phyloP scores from a whole-genome alignment of 2,113 vertebrate species.

The Potamarius usumacintae region DNA sequence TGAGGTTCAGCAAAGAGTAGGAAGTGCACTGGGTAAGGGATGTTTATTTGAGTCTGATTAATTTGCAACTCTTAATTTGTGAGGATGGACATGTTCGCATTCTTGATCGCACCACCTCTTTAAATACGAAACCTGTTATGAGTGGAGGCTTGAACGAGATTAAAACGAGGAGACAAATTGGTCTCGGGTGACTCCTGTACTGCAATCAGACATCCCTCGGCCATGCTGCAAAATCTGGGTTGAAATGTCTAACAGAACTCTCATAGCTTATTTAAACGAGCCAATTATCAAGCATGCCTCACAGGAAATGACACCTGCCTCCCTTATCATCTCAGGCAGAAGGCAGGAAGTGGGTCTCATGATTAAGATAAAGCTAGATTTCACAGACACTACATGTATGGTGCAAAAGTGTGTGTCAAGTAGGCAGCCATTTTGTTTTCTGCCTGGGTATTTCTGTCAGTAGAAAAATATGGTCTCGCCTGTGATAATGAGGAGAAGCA shows the following conservation, averaged over 20 bases:
- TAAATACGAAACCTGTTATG: background rate
- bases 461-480: background rate
- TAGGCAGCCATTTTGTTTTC: background rate
- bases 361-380: constrained; percentile 45
- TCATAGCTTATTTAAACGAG: constrained; percentile 65
- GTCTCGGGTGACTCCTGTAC: background rate
- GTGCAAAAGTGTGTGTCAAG: background rate
- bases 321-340: constrained; percentile 56
- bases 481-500: background rate
- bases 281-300: constrained; percentile 69
- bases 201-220: constrained; percentile 38
- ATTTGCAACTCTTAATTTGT: background rate
- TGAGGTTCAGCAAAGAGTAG: background rate
- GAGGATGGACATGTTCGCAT: background rate
- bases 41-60: background rate
- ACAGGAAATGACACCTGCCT: constrained; percentile 59
- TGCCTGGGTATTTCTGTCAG: background rate
- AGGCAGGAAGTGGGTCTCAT: constrained; percentile 72
- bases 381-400: background rate
- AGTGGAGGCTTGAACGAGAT: constrained; percentile 20
- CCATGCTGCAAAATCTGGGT: constrained; percentile 61
- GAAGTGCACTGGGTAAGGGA: background rate
- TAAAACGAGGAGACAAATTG: constrained; percentile 16
- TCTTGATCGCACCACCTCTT: background rate
- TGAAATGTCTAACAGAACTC: constrained; percentile 52